Evolutionary conservation across 2,113 vertebrate species (phyloP), one percentile per base, ranked within the genome.

Genomic region (Oreamnos americanus): DNA sequence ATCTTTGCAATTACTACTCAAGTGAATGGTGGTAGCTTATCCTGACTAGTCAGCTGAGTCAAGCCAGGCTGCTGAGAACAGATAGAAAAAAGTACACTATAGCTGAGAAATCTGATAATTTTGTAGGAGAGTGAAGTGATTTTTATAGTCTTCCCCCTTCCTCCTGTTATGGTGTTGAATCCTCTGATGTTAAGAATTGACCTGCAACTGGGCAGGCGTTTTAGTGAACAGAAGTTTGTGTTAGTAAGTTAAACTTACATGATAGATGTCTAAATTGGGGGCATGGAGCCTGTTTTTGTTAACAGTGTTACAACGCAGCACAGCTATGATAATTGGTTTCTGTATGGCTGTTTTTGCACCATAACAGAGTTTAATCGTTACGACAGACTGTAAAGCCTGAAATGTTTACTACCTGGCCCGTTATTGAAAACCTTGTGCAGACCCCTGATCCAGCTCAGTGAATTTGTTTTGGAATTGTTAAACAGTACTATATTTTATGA

Each of bases 21-120:
- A 82, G 62, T 96, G 67, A 88, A 23, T 49, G 23, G 78, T 90
- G 87, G n/a, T 87, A 74, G 94, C 91, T 94, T 90, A 93, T 57
- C 36, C 21, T 51, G 14, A 47, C 30, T 33, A 60, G 88, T 84
- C 15, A 83, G 12, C 78, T 87, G 19, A 28, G 47, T 95, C 55
- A 62, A 47, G 76, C 17, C n/a, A 76, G 51, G 67, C 26, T 84
- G 30, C 71, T 97, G 21, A 95, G 67, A 90, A 79, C 36, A 91
- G 71, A 14, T 76, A 57, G 25, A 91, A 60, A 93, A 53, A 83
- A 57, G 28, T 79, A 88, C 14, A 43, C 28, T 45, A 30, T 86
- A 78, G 89, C n/a, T 58, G 53, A 84, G 53, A 86, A 71, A 83
- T 36, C 10, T 12, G 36, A 43, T 94, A n/a, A 85, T 87, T 89